Evolutionary conservation across 2,888 invertebrate genomes (phyloP).

Genomic region (Pterostichus niger): DNA sequence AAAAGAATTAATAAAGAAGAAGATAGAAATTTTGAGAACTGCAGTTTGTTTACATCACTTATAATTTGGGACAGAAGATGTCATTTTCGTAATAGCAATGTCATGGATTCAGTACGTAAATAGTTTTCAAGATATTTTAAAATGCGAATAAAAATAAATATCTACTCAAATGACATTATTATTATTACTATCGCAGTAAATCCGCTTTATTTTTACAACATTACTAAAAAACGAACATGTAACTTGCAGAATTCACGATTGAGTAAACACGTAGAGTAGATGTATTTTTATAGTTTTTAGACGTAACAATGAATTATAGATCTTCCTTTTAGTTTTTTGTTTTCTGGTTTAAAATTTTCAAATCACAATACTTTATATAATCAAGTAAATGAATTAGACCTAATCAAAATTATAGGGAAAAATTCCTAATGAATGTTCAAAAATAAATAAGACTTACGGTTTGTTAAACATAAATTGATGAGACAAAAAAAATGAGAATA

Average conservation of each 20-base stretch:
- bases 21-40: constrained; percentile 1
- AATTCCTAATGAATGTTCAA: constrained; percentile 50
- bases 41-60: constrained; percentile 2
- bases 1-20: no score
- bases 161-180: not conserved
- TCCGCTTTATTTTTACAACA: not conserved
- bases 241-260: no score
- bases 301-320: not conserved
- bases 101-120: constrained; percentile 1
- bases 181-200: no score
- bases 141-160: not conserved
- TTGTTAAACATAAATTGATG: constrained; percentile 59
- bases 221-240: no score
- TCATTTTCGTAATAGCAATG: constrained; percentile 22
- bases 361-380: not conserved
- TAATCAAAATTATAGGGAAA: constrained; percentile 45
- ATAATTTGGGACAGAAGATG: constrained; percentile 12
- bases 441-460: constrained; percentile 58
- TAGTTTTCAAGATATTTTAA: not conserved
- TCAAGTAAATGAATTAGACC: constrained; percentile 15
- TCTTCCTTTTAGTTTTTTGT: no score
- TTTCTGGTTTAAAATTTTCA: no score
- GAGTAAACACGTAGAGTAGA: no score
- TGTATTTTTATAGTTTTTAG: constrained; percentile 20
- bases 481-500: constrained; percentile 56